A percentile compares a stretch with the other conserved stretches of the same genome.
Conservation (phyloP, 2,113 vertebrate genomes). For the Dipodomys merriami region DNA sequence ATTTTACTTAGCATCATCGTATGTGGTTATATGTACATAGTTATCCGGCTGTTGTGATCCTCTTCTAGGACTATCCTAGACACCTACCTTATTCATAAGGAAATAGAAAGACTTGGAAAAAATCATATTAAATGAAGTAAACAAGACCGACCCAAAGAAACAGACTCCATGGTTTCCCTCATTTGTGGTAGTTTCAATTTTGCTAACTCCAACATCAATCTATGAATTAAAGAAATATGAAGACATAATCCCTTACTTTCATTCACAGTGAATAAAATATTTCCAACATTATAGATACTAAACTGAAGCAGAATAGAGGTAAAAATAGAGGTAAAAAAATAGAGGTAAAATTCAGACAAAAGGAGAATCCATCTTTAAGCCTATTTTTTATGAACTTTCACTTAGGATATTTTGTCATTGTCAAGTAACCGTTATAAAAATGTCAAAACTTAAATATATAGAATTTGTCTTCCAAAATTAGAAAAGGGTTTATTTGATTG, state of each 20-base stretch:
- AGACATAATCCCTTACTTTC: background rate
- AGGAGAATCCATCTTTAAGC: background rate
- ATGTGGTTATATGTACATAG: too few species aligned
- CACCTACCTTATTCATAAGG: too few species aligned
- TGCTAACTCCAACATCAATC: background rate
- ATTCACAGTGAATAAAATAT: background rate
- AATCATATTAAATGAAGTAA: too few species aligned
- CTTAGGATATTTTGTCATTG: background rate
- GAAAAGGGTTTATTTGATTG: background rate
- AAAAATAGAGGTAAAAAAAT: constrained; percentile 19
- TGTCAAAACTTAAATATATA: background rate
- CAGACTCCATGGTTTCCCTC: too few species aligned
- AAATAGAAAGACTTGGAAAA: too few species aligned
- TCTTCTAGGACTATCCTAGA: too few species aligned
- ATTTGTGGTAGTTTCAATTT: too few species aligned
- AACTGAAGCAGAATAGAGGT: background rate
- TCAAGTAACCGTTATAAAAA: background rate
- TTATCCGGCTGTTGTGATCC: too few species aligned
- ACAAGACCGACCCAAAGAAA: too few species aligned
- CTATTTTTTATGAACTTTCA: background rate
- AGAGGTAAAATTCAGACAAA: background rate
- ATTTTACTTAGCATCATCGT: too few species aligned
- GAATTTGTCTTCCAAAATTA: background rate
- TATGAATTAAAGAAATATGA: background rate
- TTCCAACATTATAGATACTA: background rate